A percentile compares a stretch with the other conserved stretches of the same genome.
These are phyloP conservation scores for Oscheius onirici DNA, from an alignment of 2,888 invertebrate genomes.

Conservation along the genomic window DNA sequence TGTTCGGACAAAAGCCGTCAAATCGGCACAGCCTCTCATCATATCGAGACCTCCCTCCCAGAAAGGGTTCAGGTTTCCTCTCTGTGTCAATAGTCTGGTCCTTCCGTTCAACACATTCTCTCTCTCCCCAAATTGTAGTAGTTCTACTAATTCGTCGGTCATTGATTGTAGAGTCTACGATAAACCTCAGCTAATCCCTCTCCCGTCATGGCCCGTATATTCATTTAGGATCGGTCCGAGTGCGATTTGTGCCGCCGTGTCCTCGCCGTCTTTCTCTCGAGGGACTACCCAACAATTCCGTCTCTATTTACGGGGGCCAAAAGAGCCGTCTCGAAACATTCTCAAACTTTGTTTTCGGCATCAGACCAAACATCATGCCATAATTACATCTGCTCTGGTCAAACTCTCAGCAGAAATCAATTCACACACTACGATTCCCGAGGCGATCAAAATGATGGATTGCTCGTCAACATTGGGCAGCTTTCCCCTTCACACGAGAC, in stretches of 20 bases:
- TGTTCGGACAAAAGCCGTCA: constrained; percentile 21
- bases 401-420: not conserved
- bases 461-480: constrained; percentile 9
- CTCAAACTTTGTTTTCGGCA: not conserved
- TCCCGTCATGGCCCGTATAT: not conserved
- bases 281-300: constrained; percentile 16
- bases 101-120: not conserved
- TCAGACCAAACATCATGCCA: not conserved
- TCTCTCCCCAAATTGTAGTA: not conserved
- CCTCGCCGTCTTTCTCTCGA: not conserved
- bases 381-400: not conserved
- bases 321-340: not conserved
- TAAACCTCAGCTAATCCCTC: constrained; percentile 25
- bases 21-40: constrained; percentile 2
- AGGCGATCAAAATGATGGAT: constrained; percentile 15
- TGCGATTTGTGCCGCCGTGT: not conserved
- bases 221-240: constrained; percentile 17
- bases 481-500: too few relatives aligned
- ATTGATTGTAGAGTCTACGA: not conserved
- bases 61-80: not conserved
- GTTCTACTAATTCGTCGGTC: not conserved
- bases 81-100: not conserved
- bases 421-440: not conserved
- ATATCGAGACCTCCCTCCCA: not conserved
- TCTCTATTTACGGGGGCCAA: constrained; percentile 19